phyloP scores from a whole-genome alignment of 2,888 invertebrate species.

The Drosophila tanythrix region DNA sequence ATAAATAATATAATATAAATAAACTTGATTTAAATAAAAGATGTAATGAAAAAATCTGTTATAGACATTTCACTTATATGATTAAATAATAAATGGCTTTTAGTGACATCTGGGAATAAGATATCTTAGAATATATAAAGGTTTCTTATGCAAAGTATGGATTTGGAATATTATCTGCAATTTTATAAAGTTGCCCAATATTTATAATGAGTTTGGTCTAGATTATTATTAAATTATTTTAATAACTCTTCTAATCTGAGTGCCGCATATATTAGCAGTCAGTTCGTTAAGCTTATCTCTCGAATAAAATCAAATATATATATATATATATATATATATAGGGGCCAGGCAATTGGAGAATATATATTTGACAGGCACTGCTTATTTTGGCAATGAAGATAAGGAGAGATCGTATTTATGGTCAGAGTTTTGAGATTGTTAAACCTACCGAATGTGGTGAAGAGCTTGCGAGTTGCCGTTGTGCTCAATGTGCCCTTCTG shows the following conservation, averaged over 20 bases:
- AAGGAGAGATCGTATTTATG: not conserved
- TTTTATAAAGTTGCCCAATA: not conserved
- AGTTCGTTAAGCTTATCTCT: not conserved
- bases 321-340: not conserved
- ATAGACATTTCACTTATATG: not conserved
- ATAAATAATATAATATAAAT: not conserved
- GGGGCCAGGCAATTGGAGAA: too few species aligned
- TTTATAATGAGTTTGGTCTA: not conserved
- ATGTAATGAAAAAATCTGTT: not conserved
- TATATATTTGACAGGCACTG: not conserved
- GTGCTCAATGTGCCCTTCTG: constrained; percentile 89
- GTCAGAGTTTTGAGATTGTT: not conserved
- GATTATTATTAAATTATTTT: not conserved
- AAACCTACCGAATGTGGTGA: constrained; percentile 87
- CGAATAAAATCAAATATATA: not conserved
- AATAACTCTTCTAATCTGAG: not conserved
- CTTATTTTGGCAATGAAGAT: not conserved
- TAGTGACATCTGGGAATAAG: not conserved
- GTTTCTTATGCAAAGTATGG: not conserved
- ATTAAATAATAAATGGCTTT: not conserved
- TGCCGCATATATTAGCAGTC: not conserved
- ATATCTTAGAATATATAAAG: fast-evolving
- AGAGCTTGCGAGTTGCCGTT: constrained; percentile 89
- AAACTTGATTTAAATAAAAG: too few species aligned
- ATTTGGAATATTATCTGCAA: not conserved